Evolutionary conservation across 2,797 vertebrate species (phyloP).

Genomic region (Alauda arvensis): DNA sequence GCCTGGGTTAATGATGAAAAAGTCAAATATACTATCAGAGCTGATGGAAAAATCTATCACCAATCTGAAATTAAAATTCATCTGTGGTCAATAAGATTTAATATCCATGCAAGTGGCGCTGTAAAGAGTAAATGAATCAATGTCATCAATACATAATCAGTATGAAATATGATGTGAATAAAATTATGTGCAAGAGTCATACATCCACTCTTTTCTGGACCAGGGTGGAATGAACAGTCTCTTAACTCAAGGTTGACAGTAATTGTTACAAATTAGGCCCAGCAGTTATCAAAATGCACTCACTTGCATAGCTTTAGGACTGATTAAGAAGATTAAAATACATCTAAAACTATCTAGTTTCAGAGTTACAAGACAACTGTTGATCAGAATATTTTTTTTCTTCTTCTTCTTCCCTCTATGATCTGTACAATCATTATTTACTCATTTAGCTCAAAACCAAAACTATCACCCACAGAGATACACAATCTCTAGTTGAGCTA

Average conservation of each 20-base stretch:
- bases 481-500: slow-evolving; percentile 1
- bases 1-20: slow-evolving; percentile 85
- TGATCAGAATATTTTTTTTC: slow-evolving; percentile 66
- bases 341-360: slow-evolving; percentile 75
- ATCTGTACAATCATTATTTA: slow-evolving; percentile 44
- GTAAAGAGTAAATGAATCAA: slow-evolving; percentile 88
- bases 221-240: slow-evolving; percentile 79
- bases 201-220: slow-evolving; percentile 82
- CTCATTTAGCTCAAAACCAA: slow-evolving; percentile 49
- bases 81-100: slow-evolving; percentile 93
- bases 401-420: slow-evolving; percentile 6
- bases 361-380: slow-evolving; percentile 74
- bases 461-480: slow-evolving; percentile 40
- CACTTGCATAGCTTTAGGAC: slow-evolving; percentile 80
- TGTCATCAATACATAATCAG: slow-evolving; percentile 92
- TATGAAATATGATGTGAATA: slow-evolving; percentile 88
- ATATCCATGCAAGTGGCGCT: slow-evolving; percentile 86
- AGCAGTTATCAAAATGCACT: slow-evolving; percentile 83
- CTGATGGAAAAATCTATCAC: slow-evolving; percentile 94
- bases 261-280: slow-evolving; percentile 90
- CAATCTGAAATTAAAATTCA: slow-evolving; percentile 94
- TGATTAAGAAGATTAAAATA: slow-evolving; percentile 83
- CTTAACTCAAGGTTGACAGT: slow-evolving; percentile 84
- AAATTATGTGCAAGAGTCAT: slow-evolving; percentile 83
- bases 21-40: slow-evolving; percentile 89